Conservation (phyloP, 2,797 vertebrate species). For the Champsocephalus esox region DNA sequence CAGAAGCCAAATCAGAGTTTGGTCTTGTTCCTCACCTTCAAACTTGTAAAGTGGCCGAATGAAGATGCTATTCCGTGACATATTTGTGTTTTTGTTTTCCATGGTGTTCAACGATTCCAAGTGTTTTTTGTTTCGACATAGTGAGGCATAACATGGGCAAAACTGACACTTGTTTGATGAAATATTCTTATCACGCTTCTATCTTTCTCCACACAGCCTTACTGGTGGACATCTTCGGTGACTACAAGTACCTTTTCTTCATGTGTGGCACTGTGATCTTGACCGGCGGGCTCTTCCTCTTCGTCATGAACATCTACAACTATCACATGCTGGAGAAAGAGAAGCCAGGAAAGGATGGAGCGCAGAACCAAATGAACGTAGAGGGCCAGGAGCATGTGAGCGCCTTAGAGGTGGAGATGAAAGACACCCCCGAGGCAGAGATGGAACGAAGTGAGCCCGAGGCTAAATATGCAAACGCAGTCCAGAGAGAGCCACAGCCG, state of each 20-base stretch:
- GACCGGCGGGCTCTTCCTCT: conserved; percentile 85
- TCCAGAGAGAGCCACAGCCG: neutral
- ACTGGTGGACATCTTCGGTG: conserved; percentile 82
- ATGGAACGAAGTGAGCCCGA: conserved; percentile 56
- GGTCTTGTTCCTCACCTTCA: conserved; percentile 32
- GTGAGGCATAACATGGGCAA: neutral
- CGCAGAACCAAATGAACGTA: conserved; percentile 40
- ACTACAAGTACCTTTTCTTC: conserved; percentile 89
- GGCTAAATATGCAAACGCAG: conserved; percentile 8
- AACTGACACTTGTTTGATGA: neutral
- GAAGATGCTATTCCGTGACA: conserved; percentile 14
- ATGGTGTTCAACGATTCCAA: neutral
- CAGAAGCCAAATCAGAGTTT: conserved; percentile 35
- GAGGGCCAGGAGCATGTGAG: conserved; percentile 66
- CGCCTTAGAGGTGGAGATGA: conserved; percentile 47
- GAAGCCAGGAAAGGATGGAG: conserved; percentile 46
- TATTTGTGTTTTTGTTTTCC: conserved; percentile 14
- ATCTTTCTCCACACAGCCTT: conserved; percentile 71
- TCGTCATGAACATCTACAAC: conserved; percentile 87
- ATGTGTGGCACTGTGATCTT: conserved; percentile 86
- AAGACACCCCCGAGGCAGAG: conserved; percentile 40
- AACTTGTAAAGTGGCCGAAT: conserved; percentile 22
- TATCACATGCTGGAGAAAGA: conserved; percentile 83
- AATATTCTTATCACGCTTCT: conserved; percentile 7
- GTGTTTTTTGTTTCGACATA: conserved; percentile 8